Percentiles rank a stretch among this genome's conserved stretches.
phyloP scores from a whole-genome alignment of 2,888 invertebrate genomes.

The Dromius quadrimaculatus region DNA sequence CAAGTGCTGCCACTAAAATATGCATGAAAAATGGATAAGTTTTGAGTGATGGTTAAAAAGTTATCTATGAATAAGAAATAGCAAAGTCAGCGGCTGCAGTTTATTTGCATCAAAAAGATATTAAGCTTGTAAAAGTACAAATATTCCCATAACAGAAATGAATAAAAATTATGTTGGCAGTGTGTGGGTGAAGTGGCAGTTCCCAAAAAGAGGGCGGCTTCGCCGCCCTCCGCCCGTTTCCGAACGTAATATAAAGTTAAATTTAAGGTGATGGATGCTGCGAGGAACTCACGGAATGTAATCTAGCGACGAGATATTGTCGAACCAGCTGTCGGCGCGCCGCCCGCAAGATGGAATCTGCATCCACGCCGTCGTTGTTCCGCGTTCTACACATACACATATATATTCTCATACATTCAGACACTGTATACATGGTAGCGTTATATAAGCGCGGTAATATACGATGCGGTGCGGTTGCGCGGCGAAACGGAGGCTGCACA shows the following conservation, averaged over 20 bases:
- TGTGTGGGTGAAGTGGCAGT: too few relatives aligned
- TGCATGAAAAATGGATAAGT: too few relatives aligned
- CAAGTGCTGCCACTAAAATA: too few relatives aligned
- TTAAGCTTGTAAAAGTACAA: too few relatives aligned
- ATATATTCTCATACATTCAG: not conserved
- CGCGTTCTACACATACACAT: constrained; percentile 20
- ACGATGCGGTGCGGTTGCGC: constrained; percentile 34
- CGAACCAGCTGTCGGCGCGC: constrained; percentile 52
- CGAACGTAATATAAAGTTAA: constrained; percentile 53
- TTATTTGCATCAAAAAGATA: too few relatives aligned
- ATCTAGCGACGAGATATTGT: constrained; percentile 53
- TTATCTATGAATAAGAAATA: too few relatives aligned
- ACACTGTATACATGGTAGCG: constrained; percentile 5
- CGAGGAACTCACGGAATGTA: constrained; percentile 52
- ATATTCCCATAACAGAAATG: too few relatives aligned
- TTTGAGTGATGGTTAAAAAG: too few relatives aligned
- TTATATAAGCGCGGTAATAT: constrained; percentile 42
- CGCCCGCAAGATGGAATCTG: constrained; percentile 51
- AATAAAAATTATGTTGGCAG: too few relatives aligned
- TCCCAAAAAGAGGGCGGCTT: not conserved
- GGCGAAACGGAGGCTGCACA: not conserved
- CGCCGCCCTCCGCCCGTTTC: constrained; percentile 34
- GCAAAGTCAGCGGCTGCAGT: too few relatives aligned
- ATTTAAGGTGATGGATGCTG: constrained; percentile 53
- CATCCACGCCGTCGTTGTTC: constrained; percentile 42